Base-by-base conservation (phyloP, 2,888 invertebrate species). In the Diaperis boleti region DNA sequence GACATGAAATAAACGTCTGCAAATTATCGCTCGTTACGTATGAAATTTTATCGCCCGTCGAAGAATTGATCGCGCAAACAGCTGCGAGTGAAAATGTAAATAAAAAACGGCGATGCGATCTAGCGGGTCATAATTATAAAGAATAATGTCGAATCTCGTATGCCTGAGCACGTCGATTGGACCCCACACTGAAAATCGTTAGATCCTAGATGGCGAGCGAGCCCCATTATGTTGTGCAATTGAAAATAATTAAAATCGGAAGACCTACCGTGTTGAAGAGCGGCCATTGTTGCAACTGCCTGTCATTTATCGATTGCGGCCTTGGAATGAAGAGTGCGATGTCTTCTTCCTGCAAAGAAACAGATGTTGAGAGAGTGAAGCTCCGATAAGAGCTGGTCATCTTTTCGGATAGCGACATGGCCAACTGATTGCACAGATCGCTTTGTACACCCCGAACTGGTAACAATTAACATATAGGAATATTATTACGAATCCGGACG, bases 181-280 rank as follows among this genome's bases (percentile, higher is more conserved):
- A 3, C 20, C 20, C 3, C 20, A 20, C 4, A 20, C 20, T 3
- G 20, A 20, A 20, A 20, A 20, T 20, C 20, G 20, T 20, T 6
- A n/a, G n/a, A n/a, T n/a, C n/a, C n/a, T n/a, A n/a, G n/a, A n/a
- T n/a, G n/a, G n/a, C n/a, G n/a, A n/a, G n/a, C n/a, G n/a, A n/a
- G n/a, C n/a, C n/a, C n/a, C n/a, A n/a, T n/a, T n/a, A n/a, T n/a
- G n/a, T n/a, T n/a, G n/a, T n/a, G 20, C 20, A 20, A 20, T 4
- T 6, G 6, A 20, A 20, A 20, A 20, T 20, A 20, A 20, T 20
- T 4, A n/a, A n/a, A n/a, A n/a, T n/a, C n/a, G n/a, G n/a, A n/a
- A n/a, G n/a, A 71, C 72, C 59, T 68, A 74, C 74, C 72, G 62
- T 72, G 74, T 64, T 72, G 74, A 68, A 74, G 70, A 57, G 74